Conservation (phyloP, 1,140 invertebrate genomes). For the Bombus vancouverensis region DNA sequence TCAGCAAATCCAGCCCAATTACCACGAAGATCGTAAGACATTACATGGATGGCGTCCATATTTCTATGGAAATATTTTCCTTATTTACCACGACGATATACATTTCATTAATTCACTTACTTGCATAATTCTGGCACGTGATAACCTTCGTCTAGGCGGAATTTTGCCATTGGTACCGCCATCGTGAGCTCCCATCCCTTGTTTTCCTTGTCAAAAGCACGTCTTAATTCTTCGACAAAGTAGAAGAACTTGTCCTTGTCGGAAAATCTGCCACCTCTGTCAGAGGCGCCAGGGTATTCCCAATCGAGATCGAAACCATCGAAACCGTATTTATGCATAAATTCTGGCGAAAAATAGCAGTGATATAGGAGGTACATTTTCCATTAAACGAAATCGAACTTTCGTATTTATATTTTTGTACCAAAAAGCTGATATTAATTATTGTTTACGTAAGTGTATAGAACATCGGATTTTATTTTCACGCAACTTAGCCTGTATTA, state of each 20-base stretch:
- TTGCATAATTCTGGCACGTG: conserved; percentile 93
- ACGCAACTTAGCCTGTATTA: background rate
- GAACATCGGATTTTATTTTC: background rate
- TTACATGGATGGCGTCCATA: conserved; percentile 92
- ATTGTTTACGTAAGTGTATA: background rate
- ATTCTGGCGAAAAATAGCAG: conserved; percentile 80
- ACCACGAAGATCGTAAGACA: conserved; percentile 95
- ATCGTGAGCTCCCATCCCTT: conserved; percentile 94
- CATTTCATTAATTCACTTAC: conserved; percentile 80
- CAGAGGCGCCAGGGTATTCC: conserved; percentile 93
- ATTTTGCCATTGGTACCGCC: conserved; percentile 93
- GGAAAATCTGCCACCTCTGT: conserved; percentile 91
- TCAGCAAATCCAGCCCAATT: conserved; percentile 96
- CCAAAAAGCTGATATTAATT: background rate
- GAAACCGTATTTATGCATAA: conserved; percentile 90
- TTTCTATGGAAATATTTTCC: conserved; percentile 78
- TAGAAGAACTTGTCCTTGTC: conserved; percentile 93
- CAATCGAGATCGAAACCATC: conserved; percentile 93
- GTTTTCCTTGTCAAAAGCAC: conserved; percentile 88
- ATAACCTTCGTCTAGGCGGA: conserved; percentile 92
- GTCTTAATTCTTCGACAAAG: conserved; percentile 90
- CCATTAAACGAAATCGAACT: background rate
- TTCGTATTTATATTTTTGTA: too few species aligned
- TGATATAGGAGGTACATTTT: background rate
- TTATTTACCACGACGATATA: background rate